Base-by-base conservation (phyloP, 1,140 invertebrate species). In the Eciton burchellii region DNA sequence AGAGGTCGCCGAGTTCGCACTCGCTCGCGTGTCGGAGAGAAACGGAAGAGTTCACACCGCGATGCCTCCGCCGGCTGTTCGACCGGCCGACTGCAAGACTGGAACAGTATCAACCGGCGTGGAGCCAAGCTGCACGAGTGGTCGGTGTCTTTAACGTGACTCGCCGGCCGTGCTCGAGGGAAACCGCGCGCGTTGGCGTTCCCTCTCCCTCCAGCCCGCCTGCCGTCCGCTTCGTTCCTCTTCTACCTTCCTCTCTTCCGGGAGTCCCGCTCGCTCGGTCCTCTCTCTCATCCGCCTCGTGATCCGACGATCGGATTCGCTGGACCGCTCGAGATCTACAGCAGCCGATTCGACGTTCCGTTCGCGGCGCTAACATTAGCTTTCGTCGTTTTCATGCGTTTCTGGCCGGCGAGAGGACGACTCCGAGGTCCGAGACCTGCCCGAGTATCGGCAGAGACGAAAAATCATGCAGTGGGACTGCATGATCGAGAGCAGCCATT, bases 151-250 rank as follows among this genome's bases (percentile, higher is more conserved):
- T 82, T 47, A 72, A 65, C 79, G 63, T 60, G 60, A 71, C 77
- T 76, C 60, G 59, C 59, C 72, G 72, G 59, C 26, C 65, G 66
- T 66, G 47, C 56, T 70, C 66, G 65, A 83, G 56, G 68, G 72
- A 74, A 85, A 85, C 86, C 86, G 66, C 87, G 79, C 86, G 66
- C 87, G 79, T 85, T 62, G 72, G 62, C 26, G 41, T 9, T n/a
- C 71, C 83, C 72, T 70, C 81, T 49, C 63, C 72, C 54, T 66
- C 63, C 11, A 11, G 12, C 24, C 49, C 26, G 74, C 70, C 74
- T 71, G n/a, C 59, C 41, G 52, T 21, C 26, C 66, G 52, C 47
- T 54, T 47, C 73, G 84, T 76, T 63, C 65, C 82, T 84, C 76
- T 73, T 66, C 52, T 63, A 21, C 16, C 59, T 62, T 57, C 47